phyloP scores from a whole-genome alignment of 2,113 vertebrate species.

The Phalacrocorax pelagicus region DNA sequence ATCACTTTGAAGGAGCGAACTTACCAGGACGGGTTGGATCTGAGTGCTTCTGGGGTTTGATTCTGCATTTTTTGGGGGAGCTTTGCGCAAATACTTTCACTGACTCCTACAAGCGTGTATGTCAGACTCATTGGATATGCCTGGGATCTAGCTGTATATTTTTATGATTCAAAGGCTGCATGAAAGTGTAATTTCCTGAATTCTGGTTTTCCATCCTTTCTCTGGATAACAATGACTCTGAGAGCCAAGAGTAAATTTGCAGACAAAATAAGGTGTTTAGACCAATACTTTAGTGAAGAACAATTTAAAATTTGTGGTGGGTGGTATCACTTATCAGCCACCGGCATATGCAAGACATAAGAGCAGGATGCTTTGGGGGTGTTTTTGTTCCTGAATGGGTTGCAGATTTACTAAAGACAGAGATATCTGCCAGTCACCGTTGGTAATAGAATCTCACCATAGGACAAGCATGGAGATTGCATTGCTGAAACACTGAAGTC shows the following conservation, averaged over 20 bases:
- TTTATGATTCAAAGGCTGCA: background rate
- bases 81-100: background rate
- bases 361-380: background rate
- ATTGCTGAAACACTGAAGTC: background rate
- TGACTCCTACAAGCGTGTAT: background rate
- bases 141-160: background rate
- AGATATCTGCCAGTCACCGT: accelerated
- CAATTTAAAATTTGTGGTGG: background rate
- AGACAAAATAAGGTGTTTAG: background rate
- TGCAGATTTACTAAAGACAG: background rate
- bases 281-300: background rate
- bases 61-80: background rate
- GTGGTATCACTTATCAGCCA: background rate
- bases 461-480: background rate
- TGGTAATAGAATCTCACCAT: background rate
- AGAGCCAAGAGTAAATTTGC: background rate
- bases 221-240: background rate
- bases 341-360: background rate
- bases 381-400: background rate
- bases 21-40: background rate
- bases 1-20: background rate
- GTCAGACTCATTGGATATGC: background rate
- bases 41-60: background rate
- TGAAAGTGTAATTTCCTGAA: background rate
- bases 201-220: background rate